Conservation (phyloP, 2,113 vertebrate genomes). For the Mirounga angustirostris region DNA sequence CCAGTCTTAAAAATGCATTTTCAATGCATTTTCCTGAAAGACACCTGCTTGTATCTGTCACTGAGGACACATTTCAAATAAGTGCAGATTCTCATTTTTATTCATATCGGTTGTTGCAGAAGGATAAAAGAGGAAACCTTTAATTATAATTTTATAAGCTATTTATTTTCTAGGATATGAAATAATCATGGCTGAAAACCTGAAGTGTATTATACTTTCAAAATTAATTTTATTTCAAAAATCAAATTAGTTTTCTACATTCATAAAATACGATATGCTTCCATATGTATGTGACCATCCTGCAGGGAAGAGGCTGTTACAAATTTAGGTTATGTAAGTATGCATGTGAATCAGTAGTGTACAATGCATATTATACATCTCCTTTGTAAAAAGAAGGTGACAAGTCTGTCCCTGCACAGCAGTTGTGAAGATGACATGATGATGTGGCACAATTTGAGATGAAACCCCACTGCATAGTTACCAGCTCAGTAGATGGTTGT, state of each 20-base stretch:
- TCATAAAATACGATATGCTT: background rate
- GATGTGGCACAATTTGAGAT: background rate
- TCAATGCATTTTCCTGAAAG: background rate
- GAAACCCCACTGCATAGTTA: background rate
- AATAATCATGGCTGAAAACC: background rate
- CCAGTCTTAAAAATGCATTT: background rate
- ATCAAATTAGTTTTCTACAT: background rate
- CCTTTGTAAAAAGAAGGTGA: background rate
- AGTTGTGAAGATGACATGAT: background rate
- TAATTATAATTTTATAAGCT: conserved; percentile 18
- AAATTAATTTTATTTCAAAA: conserved; percentile 19
- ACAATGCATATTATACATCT: background rate
- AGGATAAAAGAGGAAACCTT: background rate
- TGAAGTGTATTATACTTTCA: background rate
- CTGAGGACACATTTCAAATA: background rate
- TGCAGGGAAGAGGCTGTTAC: background rate
- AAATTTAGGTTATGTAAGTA: background rate
- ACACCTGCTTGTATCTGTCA: background rate
- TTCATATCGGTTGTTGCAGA: background rate
- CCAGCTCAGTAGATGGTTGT: background rate
- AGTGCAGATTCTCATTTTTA: background rate
- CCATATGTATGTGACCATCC: background rate
- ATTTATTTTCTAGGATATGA: background rate
- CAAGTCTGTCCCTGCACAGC: background rate
- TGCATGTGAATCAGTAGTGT: background rate